Evolutionary conservation across 1,140 invertebrate genomes (phyloP), one percentile per base, ranked within the genome.

Genomic region (Papilio dardanus): DNA sequence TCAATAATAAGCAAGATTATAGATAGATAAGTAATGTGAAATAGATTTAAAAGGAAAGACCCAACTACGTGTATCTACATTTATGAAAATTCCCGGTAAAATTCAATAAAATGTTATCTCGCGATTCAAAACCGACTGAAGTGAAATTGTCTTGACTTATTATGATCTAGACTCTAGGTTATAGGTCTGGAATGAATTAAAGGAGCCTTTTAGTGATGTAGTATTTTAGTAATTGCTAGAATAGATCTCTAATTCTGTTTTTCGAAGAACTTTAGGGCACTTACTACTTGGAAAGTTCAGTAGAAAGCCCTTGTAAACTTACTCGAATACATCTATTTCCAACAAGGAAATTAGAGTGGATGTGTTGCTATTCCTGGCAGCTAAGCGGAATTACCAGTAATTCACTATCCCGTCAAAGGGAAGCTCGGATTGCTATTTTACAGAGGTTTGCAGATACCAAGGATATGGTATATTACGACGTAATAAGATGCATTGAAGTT

Each of bases 381-480:
- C 46, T 54, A 54, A 54, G 21, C 46, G 46, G 46, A 54, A 54
- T 54, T 54, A 21, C 46, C 46, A 54, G 46, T 54, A 54, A 54
- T 54, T 54, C 46, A 54, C 19, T 54, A 54, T 10, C 46, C 46
- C 19, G 46, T 54, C 46, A 54, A 54, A 54, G 46, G 46, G 46
- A 54, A 54, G 19, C 19, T 8, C 19, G 6, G 19, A 54, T 54
- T 54, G 46, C 46, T 21, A 21, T 54, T 54, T 54, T 21, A 54
- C 19, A 6, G 46, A 54, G 46, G 46, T 54, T 54, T 21, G 46
- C 19, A 24, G 7, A 21, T 21, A 21, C 21, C 8, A 54, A 54
- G 46, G 40, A 42, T 16, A 42, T 21, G 46, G 4, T 21, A 21
- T 21, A 50, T 54, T 0, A 54, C 19, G 50, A 54, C 19, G 50